A percentile compares a stretch with the other conserved stretches of the same genome.
Conservation (phyloP, 2,888 invertebrate species). For the Drosophila imparisetae region DNA sequence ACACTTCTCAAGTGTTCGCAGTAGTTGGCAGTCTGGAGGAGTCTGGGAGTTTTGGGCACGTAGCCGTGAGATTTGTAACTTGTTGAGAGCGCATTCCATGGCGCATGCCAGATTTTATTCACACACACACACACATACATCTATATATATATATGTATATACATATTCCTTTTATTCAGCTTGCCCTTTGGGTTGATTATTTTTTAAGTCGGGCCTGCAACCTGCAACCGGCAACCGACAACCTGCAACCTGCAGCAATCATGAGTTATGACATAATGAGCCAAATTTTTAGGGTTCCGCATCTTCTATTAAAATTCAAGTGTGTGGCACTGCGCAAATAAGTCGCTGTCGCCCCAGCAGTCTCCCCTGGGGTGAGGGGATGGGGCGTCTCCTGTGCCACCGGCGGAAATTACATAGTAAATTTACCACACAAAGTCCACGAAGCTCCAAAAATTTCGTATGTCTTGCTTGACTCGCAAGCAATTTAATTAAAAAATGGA, state of each 20-base stretch:
- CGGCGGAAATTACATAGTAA: slow-evolving; percentile 72
- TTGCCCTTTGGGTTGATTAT: slow-evolving; percentile 51
- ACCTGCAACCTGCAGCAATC: slow-evolving; percentile 54
- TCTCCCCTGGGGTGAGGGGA: not conserved
- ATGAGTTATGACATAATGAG: slow-evolving; percentile 70
- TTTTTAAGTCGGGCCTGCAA: slow-evolving; percentile 47
- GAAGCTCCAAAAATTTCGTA: slow-evolving; percentile 44
- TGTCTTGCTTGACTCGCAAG: slow-evolving; percentile 25
- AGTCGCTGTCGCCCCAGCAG: slow-evolving; percentile 16
- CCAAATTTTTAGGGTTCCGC: slow-evolving; percentile 36
- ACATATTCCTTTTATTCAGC: slow-evolving; percentile 1
- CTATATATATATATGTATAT: not conserved
- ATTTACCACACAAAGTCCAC: slow-evolving; percentile 72
- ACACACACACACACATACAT: slow-evolving; percentile 21
- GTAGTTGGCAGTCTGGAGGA: not conserved
- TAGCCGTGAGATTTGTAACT: slow-evolving; percentile 61
- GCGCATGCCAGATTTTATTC: slow-evolving; percentile 58
- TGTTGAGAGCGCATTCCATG: slow-evolving; percentile 60
- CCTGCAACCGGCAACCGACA: slow-evolving; percentile 33
- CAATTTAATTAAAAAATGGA: slow-evolving; percentile 60
- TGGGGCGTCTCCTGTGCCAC: slow-evolving; percentile 4
- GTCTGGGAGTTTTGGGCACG: slow-evolving; percentile 48
- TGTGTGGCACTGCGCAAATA: slow-evolving; percentile 58
- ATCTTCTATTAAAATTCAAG: slow-evolving; percentile 76
- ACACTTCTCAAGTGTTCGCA: not conserved